Evolutionary conservation across 2,888 invertebrate genomes (phyloP).

Genomic region (Odontothrips loti): DNA sequence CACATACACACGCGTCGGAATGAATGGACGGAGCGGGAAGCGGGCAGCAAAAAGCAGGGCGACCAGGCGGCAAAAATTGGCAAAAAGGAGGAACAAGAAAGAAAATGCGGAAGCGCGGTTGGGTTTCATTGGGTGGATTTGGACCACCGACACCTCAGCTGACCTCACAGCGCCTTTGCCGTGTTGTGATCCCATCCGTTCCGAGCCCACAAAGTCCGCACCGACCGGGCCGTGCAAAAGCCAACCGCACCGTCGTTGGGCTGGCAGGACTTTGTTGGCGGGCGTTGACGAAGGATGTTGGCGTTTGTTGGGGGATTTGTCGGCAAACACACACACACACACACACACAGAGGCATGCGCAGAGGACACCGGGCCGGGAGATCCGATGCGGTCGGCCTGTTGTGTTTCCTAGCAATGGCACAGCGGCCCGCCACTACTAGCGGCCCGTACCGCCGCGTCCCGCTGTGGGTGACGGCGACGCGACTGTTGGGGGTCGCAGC

Average conservation of each 20-base stretch:
- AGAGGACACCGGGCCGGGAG: background rate
- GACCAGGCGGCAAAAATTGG: background rate
- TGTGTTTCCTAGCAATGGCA: background rate
- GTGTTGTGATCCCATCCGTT: background rate
- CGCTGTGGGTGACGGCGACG: background rate
- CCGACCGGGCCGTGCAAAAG: background rate
- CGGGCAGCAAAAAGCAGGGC: background rate
- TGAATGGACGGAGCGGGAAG: background rate
- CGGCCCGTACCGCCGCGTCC: background rate
- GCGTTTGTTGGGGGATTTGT: conserved; percentile 14
- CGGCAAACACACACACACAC: background rate
- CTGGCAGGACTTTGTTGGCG: background rate
- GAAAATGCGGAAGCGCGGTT: background rate
- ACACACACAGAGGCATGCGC: background rate
- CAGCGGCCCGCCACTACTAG: background rate
- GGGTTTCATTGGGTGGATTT: background rate
- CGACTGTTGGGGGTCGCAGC: too few species aligned
- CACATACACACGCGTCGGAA: background rate
- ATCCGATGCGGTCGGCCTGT: background rate
- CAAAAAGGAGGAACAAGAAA: background rate
- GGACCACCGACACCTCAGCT: too few species aligned
- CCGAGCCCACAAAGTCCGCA: background rate
- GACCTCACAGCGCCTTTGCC: too few species aligned
- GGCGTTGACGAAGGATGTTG: conserved; percentile 6
- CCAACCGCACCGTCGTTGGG: background rate